Conservation (phyloP, 2,888 invertebrate genomes). For the Idaea dimidiata region DNA sequence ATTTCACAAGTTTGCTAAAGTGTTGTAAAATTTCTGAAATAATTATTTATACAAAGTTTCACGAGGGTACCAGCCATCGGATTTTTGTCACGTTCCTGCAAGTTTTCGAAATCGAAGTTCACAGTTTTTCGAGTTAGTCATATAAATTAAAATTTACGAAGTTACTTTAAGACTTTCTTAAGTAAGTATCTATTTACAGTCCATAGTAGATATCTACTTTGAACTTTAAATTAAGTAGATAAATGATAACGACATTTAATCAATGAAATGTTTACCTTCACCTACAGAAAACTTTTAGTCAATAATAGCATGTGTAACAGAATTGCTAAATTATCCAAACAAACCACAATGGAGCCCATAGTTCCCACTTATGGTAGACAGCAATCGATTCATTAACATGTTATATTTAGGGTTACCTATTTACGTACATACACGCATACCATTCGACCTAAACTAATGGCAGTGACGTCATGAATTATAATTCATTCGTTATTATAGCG, state of each 20-base stretch:
- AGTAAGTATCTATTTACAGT: too few species aligned
- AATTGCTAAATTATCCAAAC: slow-evolving; percentile 39
- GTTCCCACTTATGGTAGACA: slow-evolving; percentile 40
- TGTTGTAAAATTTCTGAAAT: not conserved
- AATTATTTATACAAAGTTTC: not conserved
- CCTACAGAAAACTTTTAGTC: slow-evolving; percentile 11
- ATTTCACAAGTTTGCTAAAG: not conserved
- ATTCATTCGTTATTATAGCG: slow-evolving; percentile 49
- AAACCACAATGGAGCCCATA: slow-evolving; percentile 38
- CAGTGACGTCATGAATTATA: slow-evolving; percentile 62
- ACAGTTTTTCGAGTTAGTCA: not conserved
- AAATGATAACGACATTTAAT: slow-evolving; percentile 9
- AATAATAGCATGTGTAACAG: slow-evolving; percentile 30
- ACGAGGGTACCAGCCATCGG: not conserved
- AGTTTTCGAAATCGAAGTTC: not conserved
- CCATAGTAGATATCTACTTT: too few species aligned
- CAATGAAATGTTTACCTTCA: slow-evolving; percentile 31
- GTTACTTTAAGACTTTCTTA: not conserved
- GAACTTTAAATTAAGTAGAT: not conserved
- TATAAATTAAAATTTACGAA: not conserved
- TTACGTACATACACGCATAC: slow-evolving; percentile 50
- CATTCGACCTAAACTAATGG: slow-evolving; percentile 41
- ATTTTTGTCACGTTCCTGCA: not conserved
- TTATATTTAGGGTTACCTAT: slow-evolving; percentile 50
- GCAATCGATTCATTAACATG: slow-evolving; percentile 47